Evolutionary conservation across 2,113 vertebrate genomes (phyloP), one percentile per base, ranked within the genome.

Genomic region (Cynocephalus volans): DNA sequence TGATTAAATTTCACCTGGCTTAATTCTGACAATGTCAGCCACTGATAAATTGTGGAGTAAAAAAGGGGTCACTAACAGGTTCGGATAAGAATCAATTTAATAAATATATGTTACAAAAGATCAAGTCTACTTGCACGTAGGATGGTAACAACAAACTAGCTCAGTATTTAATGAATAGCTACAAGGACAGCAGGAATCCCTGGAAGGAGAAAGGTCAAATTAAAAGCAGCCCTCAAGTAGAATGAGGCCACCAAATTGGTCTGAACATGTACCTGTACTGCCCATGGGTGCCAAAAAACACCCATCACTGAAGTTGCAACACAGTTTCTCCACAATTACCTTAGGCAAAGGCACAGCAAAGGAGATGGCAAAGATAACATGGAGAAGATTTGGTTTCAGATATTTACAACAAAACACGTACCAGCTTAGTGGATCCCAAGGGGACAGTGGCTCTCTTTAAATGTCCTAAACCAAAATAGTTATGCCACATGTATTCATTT

Each of bases 51-150:
- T 77, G 50, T 52, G 5, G 31, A 64, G 12, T 65, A 80, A 81
- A 36, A 62, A 94, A 88, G 50, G 33, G 56, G 67, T 82, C 58
- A 88, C 56, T 62, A 64, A 70, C 24, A 96, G 58, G 56, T 72
- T 90, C 54, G 73, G 65, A 65, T 31, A 24, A 93, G 26, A 88
- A 88, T 76, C 79, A 62, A 88, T 64, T 76, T 85, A 90, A 64
- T 45, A 73, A 79, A 69, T 26, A 69, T 0, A 4, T 93, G 70
- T n/a, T 70, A 33, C 6, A 52, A 89, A 88, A 84, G 70, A 72
- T 9, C 36, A 88, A 50, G 48, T 67, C 50, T 45, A 36, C 24
- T 7, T 62, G 33, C 11, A 76, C 60, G 89, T 33, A 21, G 31
- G 21, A 84, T 24, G 33, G 14, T 52, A 84, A 62, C 7, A 82